These are phyloP conservation scores for Cerceris rybyensis DNA, from an alignment of 2,888 invertebrate genomes.

Conservation along the genomic window DNA sequence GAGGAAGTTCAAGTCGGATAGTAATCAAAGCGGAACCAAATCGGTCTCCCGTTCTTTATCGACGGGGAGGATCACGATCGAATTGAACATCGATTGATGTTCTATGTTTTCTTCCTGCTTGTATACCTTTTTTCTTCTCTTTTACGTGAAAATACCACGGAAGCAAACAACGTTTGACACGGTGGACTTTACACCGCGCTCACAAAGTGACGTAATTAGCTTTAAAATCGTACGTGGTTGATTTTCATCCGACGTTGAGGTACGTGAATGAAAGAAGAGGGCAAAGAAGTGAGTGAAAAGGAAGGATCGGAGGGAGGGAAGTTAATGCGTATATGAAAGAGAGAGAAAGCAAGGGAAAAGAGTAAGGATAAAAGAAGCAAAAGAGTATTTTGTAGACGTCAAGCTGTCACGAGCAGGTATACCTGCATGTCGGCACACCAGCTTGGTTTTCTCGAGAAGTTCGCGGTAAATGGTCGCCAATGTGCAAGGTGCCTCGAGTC, in stretches of 20 bases:
- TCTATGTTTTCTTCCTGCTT: conserved; percentile 3
- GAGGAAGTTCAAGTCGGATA: conserved; percentile 69
- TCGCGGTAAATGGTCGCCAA: conserved; percentile 54
- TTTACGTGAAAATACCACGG: conserved; percentile 29
- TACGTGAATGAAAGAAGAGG: conserved; percentile 4
- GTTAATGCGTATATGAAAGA: background rate
- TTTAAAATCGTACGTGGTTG: conserved; percentile 62
- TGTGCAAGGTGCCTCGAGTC: conserved; percentile 33
- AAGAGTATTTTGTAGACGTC: conserved; percentile 55
- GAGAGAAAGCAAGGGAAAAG: conserved; percentile 1
- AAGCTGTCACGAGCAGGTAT: conserved; percentile 61
- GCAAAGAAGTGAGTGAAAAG: conserved; percentile 14
- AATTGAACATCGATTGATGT: conserved; percentile 25
- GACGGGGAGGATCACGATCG: conserved; percentile 31
- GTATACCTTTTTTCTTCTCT: conserved; percentile 4
- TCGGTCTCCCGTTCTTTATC: conserved; percentile 38
- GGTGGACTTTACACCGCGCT: conserved; percentile 48
- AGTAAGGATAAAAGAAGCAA: conserved; percentile 48
- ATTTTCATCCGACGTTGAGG: conserved; percentile 27
- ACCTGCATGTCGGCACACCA: conserved; percentile 34
- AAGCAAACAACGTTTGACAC: conserved; percentile 48
- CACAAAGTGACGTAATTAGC: conserved; percentile 68
- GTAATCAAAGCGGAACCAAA: conserved; percentile 71
- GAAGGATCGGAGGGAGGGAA: conserved; percentile 13
- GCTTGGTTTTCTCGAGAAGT: conserved; percentile 47